Evolutionary conservation across 1,140 invertebrate genomes (phyloP), one percentile per base, ranked within the genome.

Genomic region (Drosophila pachea): DNA sequence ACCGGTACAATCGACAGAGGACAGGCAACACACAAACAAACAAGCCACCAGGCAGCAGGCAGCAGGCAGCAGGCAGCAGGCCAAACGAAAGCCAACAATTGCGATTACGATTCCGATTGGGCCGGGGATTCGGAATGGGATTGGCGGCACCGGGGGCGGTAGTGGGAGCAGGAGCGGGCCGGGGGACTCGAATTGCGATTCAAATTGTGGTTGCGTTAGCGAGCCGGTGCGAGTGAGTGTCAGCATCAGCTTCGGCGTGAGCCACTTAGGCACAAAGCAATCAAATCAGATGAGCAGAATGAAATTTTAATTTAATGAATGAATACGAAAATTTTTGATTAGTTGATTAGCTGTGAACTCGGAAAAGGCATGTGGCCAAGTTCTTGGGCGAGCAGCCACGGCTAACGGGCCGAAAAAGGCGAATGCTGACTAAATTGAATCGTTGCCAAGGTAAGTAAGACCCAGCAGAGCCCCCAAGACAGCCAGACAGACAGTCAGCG

Each of bases 271-370:
- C 81, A 56, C 79, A 79, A 65, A 61, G 79, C 79, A 84, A 84
- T 84, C 79, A 86, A 84, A 79, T 49, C 76, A 79, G 79, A 79
- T 86, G 76, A 84, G 79, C 79, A 66, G 81, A 78, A 84, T 84
- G 79, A 84, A 84, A 84, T 86, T 84, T 84, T 84, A 84, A 84
- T 84, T 84, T 84, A 84, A 84, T 84, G 79, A 84, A 86, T 84
- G 81, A 86, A 86, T 79, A 73, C 81, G 69, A 54, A 79, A 68
- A 68, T 68, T 69, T 74, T 79, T 74, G 84, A 79, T 84, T 86
- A 84, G 79, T 84, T 84, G 81, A 84, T 84, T 86, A 84, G 79
- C 64, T 62, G 65, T 63, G 60, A 69, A 53, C 66, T 43, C 65
- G 38, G 22, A 56, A 70, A 50, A 32, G 49, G 12, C 49, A 36